Evolutionary conservation across 2,797 vertebrate species (phyloP), one percentile per base, ranked within the genome.

Genomic region (Lepidocolaptes lacrymiger): DNA sequence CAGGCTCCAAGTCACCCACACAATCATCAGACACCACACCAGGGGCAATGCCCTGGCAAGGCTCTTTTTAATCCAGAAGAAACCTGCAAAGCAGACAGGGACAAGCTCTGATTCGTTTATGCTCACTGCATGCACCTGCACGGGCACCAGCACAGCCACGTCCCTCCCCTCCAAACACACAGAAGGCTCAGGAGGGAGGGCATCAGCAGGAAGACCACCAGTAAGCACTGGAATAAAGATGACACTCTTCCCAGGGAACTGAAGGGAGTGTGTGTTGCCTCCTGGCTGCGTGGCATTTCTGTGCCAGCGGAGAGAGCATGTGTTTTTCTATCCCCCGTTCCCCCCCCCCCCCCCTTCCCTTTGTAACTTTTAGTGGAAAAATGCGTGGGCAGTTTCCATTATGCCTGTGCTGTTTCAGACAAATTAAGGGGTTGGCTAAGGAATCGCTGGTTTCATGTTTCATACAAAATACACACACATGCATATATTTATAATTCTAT

Each of bases 331-430:
- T 88, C 93, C 59, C 71, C 82, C 36, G 43, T 73, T 87, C n/a
- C 48, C 27, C 87, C 18, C 4, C 2, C 44, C 3, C 2, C 34
- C 61, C 89, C 89, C 54, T 93, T 95, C 92, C 93, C 91, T 96
- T 96, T 96, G 94, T 95, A 97, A 94, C 97, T 97, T 97, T 92
- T 97, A 94, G 48, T 93, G 97, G 98, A 98, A 98, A 97, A 97
- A 93, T 96, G 94, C 92, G 95, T 96, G 93, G 95, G 96, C 96
- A 91, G 84, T 97, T 97, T 97, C 95, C 95, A 97, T 96, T 95
- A 76, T 97, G 93, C 88, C 94, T 97, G 92, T 58, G 37, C 89
- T 62, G 87, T 89, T 97, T 96, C 96, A 97, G 96, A 94, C 95
- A 97, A 98, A 98, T 98, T 95, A 97, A 97, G 97, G 95, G 95